Evolutionary conservation across 2,797 vertebrate genomes (phyloP).

Genomic region (Pyrocephalus nanus): DNA sequence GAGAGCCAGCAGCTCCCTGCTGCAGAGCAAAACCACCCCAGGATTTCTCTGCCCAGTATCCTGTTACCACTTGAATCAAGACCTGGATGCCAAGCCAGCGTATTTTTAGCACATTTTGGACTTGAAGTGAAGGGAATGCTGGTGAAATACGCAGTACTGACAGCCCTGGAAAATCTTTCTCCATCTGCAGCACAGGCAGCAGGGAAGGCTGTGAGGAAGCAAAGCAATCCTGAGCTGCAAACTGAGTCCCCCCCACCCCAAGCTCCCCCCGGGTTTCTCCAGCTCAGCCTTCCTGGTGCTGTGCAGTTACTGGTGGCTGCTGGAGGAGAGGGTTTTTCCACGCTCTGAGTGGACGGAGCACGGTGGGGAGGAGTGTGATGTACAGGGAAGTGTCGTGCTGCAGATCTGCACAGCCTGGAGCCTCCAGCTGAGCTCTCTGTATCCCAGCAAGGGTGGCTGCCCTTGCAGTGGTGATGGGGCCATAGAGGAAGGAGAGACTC

Average conservation of each 20-base stretch:
- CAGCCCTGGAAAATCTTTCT: conserved; percentile 42
- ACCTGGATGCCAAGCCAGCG: neutral
- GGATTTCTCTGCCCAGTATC: neutral
- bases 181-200: neutral
- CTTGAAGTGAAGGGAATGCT: neutral
- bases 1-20: neutral
- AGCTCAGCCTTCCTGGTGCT: neutral
- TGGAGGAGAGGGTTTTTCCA: neutral
- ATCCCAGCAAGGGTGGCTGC: neutral
- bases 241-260: accelerated
- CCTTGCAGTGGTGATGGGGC: accelerated
- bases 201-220: neutral
- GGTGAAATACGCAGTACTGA: conserved; percentile 3
- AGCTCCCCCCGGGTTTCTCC: neutral
- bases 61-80: conserved; percentile 18
- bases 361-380: accelerated
- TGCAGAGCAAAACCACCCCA: neutral
- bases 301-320: neutral
- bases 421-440: neutral
- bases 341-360: neutral
- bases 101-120: conserved; percentile 58
- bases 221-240: neutral
- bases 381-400: neutral
- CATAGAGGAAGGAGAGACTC: neutral
- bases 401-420: neutral